A percentile compares a stretch with the other conserved stretches of the same genome.
These are phyloP conservation scores for Pedetes capensis DNA, from an alignment of 2,113 vertebrate species.

Conservation along the genomic window DNA sequence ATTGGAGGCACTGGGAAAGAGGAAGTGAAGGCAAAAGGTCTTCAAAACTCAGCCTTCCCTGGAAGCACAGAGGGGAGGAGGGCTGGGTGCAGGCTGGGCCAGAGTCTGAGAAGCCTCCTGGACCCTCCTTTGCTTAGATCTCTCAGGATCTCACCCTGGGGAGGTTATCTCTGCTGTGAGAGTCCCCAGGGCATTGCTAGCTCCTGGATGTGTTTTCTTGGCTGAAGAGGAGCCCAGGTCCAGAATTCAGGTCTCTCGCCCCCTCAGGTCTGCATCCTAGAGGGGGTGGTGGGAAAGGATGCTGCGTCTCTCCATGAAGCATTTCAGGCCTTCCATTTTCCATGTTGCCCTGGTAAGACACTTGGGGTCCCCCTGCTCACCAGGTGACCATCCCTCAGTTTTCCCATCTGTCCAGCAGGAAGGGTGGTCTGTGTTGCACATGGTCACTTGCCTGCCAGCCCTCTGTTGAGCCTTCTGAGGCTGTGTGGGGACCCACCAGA, in stretches of 20 bases:
- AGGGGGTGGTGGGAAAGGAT: fast-evolving
- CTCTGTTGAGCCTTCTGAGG: background rate
- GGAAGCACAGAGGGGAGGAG: background rate
- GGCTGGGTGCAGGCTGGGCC: background rate
- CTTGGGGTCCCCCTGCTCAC: fast-evolving
- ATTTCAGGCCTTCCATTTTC: background rate
- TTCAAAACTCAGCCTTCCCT: background rate
- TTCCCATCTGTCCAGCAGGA: background rate
- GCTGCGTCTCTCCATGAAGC: background rate
- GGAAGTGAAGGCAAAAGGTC: conserved; percentile 38
- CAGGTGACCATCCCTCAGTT: fast-evolving
- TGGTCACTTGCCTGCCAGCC: fast-evolving
- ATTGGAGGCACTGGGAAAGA: conserved; percentile 48
- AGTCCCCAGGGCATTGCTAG: background rate
- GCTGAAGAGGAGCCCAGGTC: background rate
- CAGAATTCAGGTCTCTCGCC: background rate
- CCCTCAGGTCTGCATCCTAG: fast-evolving
- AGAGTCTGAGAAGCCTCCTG: background rate
- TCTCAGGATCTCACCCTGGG: background rate
- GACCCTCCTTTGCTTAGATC: background rate
- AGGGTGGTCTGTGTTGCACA: fast-evolving
- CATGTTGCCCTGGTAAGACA: fast-evolving
- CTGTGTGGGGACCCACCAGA: background rate
- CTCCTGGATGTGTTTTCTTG: background rate
- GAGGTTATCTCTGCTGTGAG: background rate